These are phyloP conservation scores for Ptyas mucosa DNA, from an alignment of 2,113 vertebrate genomes.

Conservation along the genomic window DNA sequence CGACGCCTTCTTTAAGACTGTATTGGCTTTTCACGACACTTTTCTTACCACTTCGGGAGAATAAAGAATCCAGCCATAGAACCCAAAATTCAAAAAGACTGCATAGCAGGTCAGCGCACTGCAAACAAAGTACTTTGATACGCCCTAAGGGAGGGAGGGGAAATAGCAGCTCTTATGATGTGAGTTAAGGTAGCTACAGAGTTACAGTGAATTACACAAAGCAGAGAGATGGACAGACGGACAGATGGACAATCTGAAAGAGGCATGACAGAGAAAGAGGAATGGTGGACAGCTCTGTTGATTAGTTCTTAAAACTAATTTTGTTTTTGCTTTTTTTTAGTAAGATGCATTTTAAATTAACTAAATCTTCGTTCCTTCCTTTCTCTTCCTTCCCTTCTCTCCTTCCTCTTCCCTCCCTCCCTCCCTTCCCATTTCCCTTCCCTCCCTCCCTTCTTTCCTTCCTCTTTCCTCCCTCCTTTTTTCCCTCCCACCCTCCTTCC, in stretches of 20 bases:
- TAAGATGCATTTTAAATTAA: background rate
- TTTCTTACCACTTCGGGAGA: background rate
- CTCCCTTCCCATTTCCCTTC: accelerated
- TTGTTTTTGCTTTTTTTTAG: background rate
- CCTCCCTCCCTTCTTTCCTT: no score
- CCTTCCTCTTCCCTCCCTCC: no score
- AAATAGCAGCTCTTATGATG: background rate
- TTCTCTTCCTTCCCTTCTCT: accelerated
- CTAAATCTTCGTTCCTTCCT: background rate
- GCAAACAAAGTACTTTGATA: background rate
- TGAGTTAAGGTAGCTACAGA: background rate
- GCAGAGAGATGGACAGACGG: background rate
- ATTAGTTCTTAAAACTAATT: background rate
- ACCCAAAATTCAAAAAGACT: background rate
- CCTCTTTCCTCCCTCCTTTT: no score
- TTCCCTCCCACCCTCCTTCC: no score
- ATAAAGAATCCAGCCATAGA: background rate
- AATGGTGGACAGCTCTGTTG: background rate
- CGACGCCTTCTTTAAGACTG: background rate
- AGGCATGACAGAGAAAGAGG: background rate
- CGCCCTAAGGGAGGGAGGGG: background rate
- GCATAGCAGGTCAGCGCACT: background rate
- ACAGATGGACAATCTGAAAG: background rate
- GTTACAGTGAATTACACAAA: background rate
- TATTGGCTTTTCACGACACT: background rate